Base-by-base conservation (phyloP, 2,888 invertebrate genomes). In the Eupithecia vulgata region DNA sequence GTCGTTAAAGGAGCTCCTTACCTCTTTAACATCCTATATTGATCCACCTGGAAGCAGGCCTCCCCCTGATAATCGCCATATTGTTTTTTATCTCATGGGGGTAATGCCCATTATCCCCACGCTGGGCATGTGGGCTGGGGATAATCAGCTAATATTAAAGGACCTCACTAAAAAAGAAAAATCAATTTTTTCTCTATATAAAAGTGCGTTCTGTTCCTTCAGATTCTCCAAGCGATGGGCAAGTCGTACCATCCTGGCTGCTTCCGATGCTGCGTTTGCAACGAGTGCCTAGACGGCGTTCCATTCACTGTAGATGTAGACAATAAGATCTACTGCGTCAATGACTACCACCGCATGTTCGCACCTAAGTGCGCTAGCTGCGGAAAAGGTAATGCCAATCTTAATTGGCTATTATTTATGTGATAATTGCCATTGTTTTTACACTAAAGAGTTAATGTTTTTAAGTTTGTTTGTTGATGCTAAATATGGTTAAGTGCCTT, bases 161-260 rank as follows among this genome's bases (percentile, higher is more conserved):
- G 21, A 21, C 21, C 21, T 10, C 7, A 45, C 48, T n/a, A n/a
- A n/a, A n/a, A n/a, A n/a, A 61, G 15, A 34, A 61, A n/a, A 48
- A 10, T 48, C 3, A 21, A 8, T n/a, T 48, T 48, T n/a, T 48
- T 17, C 48, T 21, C 8, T 52, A n/a, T 3, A 21, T 52, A 52
- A 52, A 34, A 34, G 17, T 17, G 6, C 13, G 34, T 17, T 34
- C 35, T 30, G 10, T 68, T n/a, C 8, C 59, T 81, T 84, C 91
- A 99, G 99, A 99, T 99, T 85, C 94, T 99, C 68, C 99, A 99
- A 96, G 99, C 99, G 0, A 99, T 99, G 98, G 99, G 99, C 34
- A 99, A 99, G 92, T 99, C 99, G 0, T 99, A 99, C 93, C 99
- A 99, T 91, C 99, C 99, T 0, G 99, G 99, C 12, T 99, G 99